A percentile compares a stretch with the other conserved stretches of the same genome.
These are phyloP conservation scores for Rugalucina vietnamica DNA, from an alignment of 2,888 invertebrate species.

Conservation along the genomic window DNA sequence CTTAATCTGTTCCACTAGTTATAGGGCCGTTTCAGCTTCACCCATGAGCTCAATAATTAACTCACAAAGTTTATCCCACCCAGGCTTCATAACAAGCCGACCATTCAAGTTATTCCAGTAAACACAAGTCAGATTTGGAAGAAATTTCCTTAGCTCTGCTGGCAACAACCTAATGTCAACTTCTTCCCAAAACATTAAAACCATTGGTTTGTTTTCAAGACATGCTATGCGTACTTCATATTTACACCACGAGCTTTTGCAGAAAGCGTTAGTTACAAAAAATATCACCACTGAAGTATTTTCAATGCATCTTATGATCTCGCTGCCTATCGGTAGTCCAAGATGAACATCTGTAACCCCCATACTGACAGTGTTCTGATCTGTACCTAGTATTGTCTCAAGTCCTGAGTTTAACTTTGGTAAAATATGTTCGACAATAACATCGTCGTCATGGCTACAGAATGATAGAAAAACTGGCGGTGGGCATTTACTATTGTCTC, in stretches of 20 bases:
- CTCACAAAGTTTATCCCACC: constrained; percentile 6
- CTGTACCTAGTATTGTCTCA: neutral
- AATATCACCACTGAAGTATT: constrained; percentile 11
- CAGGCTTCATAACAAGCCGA: neutral
- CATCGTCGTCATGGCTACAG: constrained; percentile 3
- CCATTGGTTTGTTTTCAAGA: constrained; percentile 21
- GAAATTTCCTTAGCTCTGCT: constrained; percentile 9
- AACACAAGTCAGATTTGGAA: neutral
- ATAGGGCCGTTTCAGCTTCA: too few species aligned
- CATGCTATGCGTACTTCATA: constrained; percentile 20
- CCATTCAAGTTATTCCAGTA: neutral
- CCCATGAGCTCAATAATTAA: neutral
- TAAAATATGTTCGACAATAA: neutral
- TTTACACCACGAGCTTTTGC: constrained; percentile 25
- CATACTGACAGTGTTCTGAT: constrained; percentile 1
- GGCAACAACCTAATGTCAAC: constrained; percentile 23
- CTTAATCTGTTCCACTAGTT: too few species aligned
- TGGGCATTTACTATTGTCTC: too few species aligned
- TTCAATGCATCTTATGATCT: constrained; percentile 22
- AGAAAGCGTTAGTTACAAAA: constrained; percentile 20
- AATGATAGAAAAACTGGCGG: constrained; percentile 20
- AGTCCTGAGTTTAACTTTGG: neutral
- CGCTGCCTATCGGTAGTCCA: constrained; percentile 5
- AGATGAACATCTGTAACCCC: constrained; percentile 14
- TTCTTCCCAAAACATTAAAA: constrained; percentile 30